Conservation (phyloP, 1,140 invertebrate species). For the Listronotus oregonensis region DNA sequence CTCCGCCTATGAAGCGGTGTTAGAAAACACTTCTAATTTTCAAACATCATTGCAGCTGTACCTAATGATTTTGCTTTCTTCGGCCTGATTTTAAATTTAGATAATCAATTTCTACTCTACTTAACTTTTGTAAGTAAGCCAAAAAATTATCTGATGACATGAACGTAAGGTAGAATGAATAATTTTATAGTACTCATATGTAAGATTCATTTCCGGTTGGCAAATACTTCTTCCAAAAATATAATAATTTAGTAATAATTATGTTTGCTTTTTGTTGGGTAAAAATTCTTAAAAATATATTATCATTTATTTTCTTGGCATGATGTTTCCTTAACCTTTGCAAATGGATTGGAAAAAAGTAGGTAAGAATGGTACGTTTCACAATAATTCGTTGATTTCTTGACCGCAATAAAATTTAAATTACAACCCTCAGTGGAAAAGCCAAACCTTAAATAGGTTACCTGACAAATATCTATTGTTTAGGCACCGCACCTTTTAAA, state of each 20-base stretch:
- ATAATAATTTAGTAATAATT: constrained; percentile 12
- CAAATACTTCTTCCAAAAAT: constrained; percentile 21
- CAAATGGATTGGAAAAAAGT: too few species aligned
- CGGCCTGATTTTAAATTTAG: constrained; percentile 24
- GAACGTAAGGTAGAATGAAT: constrained; percentile 24
- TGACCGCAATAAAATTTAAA: too few species aligned
- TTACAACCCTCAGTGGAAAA: too few species aligned
- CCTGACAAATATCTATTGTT: too few species aligned
- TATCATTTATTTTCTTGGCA: constrained; percentile 12
- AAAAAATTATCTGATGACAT: constrained; percentile 18
- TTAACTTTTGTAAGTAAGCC: constrained; percentile 28
- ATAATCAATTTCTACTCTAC: constrained; percentile 29
- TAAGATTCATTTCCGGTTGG: constrained; percentile 21
- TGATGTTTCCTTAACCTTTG: constrained; percentile 13
- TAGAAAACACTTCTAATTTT: constrained; percentile 4
- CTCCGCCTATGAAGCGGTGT: not conserved
- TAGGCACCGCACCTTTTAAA: too few species aligned
- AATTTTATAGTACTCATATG: constrained; percentile 26
- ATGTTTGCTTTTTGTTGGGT: constrained; percentile 9
- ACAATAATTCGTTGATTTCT: too few species aligned
- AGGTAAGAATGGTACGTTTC: too few species aligned
- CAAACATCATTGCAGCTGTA: constrained; percentile 8
- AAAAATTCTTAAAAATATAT: constrained; percentile 16
- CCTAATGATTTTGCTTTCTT: constrained; percentile 23
- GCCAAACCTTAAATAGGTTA: too few species aligned